Evolutionary conservation across 2,113 vertebrate genomes (phyloP).

Genomic region (Protobothrops flavoviridis): DNA sequence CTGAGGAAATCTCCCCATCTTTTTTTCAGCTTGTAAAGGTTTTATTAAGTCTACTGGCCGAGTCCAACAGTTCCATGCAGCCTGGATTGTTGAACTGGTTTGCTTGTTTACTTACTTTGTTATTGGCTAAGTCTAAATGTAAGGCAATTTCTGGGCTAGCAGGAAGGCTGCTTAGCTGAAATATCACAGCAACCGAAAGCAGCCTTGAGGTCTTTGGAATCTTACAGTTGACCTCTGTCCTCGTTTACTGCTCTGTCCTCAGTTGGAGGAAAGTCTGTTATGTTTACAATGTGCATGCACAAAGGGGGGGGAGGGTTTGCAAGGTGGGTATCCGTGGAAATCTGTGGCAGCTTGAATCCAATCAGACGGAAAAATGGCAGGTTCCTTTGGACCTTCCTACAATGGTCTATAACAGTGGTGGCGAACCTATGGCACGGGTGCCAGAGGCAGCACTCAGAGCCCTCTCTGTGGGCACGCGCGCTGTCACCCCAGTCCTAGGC

Average conservation of each 20-base stretch:
- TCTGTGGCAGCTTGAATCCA: no score
- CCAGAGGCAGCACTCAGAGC: no score
- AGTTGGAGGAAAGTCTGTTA: conserved; percentile 28
- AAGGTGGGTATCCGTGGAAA: background rate
- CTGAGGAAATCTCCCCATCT: conserved; percentile 2
- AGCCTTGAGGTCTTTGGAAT: conserved; percentile 9
- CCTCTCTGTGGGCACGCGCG: no score
- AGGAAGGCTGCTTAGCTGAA: background rate
- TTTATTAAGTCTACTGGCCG: conserved; percentile 17
- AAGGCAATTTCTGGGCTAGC: conserved; percentile 19
- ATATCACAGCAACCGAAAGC: conserved; percentile 31
- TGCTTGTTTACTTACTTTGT: background rate
- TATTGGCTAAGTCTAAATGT: conserved; percentile 20
- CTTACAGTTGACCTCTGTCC: conserved; percentile 16
- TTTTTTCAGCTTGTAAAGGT: background rate
- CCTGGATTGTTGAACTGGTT: background rate
- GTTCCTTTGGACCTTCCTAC: background rate
- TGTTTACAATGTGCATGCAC: background rate
- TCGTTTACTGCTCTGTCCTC: conserved; percentile 27
- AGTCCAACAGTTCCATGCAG: background rate
- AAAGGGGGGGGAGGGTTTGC: no score
- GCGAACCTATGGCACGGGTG: no score
- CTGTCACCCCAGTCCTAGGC: no score
- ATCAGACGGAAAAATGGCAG: background rate
- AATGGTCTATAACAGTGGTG: background rate